A percentile compares a stretch with the other conserved stretches of the same genome.
Conservation (phyloP, 2,888 invertebrate species). For the Melolontha melolontha region DNA sequence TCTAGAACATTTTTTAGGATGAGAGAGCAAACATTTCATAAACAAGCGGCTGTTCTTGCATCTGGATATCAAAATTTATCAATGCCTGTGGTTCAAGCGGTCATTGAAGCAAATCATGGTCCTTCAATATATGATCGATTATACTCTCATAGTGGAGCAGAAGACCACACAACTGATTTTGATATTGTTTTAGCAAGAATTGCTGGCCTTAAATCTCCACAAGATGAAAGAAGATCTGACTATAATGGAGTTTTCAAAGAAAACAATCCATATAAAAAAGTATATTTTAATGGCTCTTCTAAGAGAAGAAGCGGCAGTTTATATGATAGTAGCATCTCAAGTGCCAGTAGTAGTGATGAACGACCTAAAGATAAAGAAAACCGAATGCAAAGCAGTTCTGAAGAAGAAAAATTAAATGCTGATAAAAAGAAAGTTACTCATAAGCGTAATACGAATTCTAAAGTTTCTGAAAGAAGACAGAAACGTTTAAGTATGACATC, state of each 20-base stretch:
- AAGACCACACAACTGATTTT: slow-evolving; percentile 77
- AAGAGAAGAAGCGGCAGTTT: slow-evolving; percentile 74
- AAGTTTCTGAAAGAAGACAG: slow-evolving; percentile 56
- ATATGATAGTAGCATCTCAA: slow-evolving; percentile 73
- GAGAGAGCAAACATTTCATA: slow-evolving; percentile 94
- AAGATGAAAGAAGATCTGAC: slow-evolving; percentile 74
- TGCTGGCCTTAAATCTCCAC: slow-evolving; percentile 71
- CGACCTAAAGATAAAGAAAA: slow-evolving; percentile 64
- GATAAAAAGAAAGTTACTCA: slow-evolving; percentile 62
- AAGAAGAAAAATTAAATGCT: slow-evolving; percentile 68
- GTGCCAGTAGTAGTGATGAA: slow-evolving; percentile 66
- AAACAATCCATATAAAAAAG: slow-evolving; percentile 79
- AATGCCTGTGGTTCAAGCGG: slow-evolving; percentile 73
- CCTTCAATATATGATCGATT: slow-evolving; percentile 90
- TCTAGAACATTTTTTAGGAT: slow-evolving; percentile 89
- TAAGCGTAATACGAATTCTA: slow-evolving; percentile 56
- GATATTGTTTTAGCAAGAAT: slow-evolving; percentile 77
- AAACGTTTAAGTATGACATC: slow-evolving; percentile 59
- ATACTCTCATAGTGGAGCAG: slow-evolving; percentile 77
- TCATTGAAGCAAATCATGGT: slow-evolving; percentile 90
- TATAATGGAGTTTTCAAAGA: slow-evolving; percentile 75
- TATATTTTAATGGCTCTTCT: slow-evolving; percentile 81
- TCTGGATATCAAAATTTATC: slow-evolving; percentile 56
- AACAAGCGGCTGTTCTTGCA: slow-evolving; percentile 81
- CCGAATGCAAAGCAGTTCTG: slow-evolving; percentile 65